Base-by-base conservation (phyloP, 2,797 vertebrate species). In the Hemitrygon akajei region DNA sequence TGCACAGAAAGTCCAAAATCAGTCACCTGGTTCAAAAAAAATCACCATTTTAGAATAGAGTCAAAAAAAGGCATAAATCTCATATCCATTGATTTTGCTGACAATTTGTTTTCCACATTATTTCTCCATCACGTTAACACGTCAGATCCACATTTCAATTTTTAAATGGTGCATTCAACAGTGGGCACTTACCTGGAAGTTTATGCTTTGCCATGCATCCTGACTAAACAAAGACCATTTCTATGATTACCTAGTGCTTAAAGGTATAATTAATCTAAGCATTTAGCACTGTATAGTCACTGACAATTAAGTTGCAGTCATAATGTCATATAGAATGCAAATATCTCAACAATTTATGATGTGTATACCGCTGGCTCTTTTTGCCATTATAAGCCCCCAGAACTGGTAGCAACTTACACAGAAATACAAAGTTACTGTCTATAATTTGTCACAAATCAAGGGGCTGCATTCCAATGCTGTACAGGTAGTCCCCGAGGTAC, bases 1-100 rank as follows among this genome's bases (percentile, higher is more conserved):
- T 97, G 97, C 93, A 98, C 97, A 0, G 98, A 97, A 94, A 98
- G 96, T 95, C 98, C 98, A 94, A 98, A 98, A 95, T 98, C 98
- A 94, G 97, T 97, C 95, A 98, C 97, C 98, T 98, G 94, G 76
- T 27, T 56, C 76, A 89, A 27, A 60, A 91, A 91, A 58, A 93
- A 18, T 12, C 73, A 75, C n/a, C 14, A 63, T 47, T 87, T 86
- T 22, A 82, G n/a, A 89, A 87, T 12, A 14, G 47, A 47, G 47
- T 47, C 4, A 47, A 47, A 47, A n/a, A 47, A 47, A 95, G 95
- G 37, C 12, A 86, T 37, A 22, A 2, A 69, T 9, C 20, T 30
- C 12, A 60, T 16, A 16, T 27, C 30, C 71, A 91, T 47, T 69
- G 30, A 93, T 56, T 93, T 93, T 76, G 27, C 25, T 47, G 6